Evolutionary conservation across 2,113 vertebrate genomes (phyloP).

Genomic region (Protobothrops mucrosquamatus): DNA sequence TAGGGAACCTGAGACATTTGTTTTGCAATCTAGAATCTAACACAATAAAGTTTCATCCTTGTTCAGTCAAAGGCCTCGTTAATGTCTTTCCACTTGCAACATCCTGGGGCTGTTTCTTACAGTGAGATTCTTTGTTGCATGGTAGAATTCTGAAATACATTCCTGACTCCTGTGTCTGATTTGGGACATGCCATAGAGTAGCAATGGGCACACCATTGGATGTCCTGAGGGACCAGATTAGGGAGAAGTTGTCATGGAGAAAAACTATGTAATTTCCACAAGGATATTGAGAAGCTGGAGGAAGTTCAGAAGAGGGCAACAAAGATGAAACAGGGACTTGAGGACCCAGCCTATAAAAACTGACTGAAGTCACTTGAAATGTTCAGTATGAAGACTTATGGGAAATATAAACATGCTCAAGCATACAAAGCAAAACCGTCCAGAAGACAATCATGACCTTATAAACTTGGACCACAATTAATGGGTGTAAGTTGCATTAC

Average conservation of each 20-base stretch:
- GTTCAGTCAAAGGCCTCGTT: not conserved
- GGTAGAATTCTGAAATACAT: not conserved
- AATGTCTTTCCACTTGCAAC: not conserved
- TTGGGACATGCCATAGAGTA: not conserved
- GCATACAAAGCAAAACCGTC: not conserved
- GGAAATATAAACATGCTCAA: not conserved
- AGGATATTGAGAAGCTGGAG: not conserved
- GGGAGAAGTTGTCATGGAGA: not conserved
- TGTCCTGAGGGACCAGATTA: too few species aligned
- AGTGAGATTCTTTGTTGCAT: not conserved
- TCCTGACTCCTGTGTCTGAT: not conserved
- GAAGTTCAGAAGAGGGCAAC: not conserved
- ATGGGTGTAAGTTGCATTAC: not conserved
- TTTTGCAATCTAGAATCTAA: not conserved
- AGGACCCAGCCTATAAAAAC: not conserved
- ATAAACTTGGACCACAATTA: not conserved
- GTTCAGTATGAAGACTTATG: not conserved
- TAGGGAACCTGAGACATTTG: not conserved
- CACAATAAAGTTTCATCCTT: not conserved
- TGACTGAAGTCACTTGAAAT: not conserved
- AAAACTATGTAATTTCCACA: not conserved
- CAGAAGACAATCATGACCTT: not conserved
- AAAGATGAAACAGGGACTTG: not conserved
- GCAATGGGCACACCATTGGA: too few species aligned
- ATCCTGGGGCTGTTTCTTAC: not conserved